phyloP scores from a whole-genome alignment of 2,113 vertebrate genomes.

The Cepphus grylle region DNA sequence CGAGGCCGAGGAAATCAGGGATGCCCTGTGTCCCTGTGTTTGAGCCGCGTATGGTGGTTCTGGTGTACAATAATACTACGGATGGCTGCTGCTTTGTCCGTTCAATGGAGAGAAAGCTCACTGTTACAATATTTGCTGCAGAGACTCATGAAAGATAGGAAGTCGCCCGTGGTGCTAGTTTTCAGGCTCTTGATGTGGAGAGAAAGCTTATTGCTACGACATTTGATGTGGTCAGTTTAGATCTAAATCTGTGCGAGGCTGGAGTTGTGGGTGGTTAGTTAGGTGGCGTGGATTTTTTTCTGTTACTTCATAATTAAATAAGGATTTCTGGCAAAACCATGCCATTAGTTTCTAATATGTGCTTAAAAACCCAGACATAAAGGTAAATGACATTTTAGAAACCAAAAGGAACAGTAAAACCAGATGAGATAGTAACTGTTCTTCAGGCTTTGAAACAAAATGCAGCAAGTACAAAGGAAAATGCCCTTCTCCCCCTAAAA shows the following conservation, averaged over 20 bases:
- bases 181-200: neutral
- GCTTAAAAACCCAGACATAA: neutral
- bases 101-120: neutral
- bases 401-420: neutral
- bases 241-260: neutral
- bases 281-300: neutral
- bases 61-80: too few species aligned
- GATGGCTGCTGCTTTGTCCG: neutral
- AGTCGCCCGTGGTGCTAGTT: neutral
- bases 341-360: neutral
- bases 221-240: neutral
- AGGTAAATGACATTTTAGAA: neutral
- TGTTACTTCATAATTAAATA: neutral
- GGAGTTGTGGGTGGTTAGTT: neutral
- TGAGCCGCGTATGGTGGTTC: neutral
- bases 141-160: neutral
- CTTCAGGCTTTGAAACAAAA: neutral
- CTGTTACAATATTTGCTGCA: neutral
- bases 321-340: neutral
- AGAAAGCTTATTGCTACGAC: neutral
- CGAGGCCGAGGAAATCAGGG: neutral
- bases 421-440: neutral
- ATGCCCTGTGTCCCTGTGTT: accelerated
- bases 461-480: neutral
- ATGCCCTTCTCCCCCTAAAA: neutral